These are phyloP conservation scores for Procambarus clarkii DNA, from an alignment of 1,140 invertebrate genomes.

Conservation along the genomic window DNA sequence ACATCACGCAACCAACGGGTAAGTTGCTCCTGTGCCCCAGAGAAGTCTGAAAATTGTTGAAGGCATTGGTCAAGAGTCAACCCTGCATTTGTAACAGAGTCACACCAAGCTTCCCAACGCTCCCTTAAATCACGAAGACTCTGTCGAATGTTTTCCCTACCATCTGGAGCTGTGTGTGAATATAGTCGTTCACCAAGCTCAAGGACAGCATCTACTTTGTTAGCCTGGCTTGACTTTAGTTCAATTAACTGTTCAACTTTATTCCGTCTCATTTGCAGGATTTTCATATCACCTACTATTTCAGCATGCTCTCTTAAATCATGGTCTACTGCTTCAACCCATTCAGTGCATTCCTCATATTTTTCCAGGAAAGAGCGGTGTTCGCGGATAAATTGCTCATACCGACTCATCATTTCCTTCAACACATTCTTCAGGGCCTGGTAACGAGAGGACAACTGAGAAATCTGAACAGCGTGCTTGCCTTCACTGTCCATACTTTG, in stretches of 20 bases:
- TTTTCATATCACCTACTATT: conserved; percentile 89
- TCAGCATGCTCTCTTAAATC: conserved; percentile 85
- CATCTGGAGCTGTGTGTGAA: conserved; percentile 93
- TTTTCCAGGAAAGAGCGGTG: conserved; percentile 88
- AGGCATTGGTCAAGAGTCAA: conserved; percentile 92
- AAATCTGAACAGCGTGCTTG: conserved; percentile 85
- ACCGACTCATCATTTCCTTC: conserved; percentile 79
- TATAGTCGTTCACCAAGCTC: conserved; percentile 95
- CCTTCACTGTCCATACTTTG: conserved; percentile 85
- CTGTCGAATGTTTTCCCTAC: conserved; percentile 92
- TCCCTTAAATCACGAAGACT: conserved; percentile 87
- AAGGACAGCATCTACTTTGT: conserved; percentile 89
- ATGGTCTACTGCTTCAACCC: conserved; percentile 87
- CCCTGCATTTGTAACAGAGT: conserved; percentile 86
- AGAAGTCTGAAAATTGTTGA: conserved; percentile 91
- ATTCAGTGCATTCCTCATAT: conserved; percentile 85
- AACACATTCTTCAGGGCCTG: conserved; percentile 89
- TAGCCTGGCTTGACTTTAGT: conserved; percentile 86
- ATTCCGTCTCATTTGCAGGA: conserved; percentile 89
- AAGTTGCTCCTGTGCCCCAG: conserved; percentile 90
- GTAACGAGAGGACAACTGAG: conserved; percentile 88
- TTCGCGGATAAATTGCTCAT: conserved; percentile 89
- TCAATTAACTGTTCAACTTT: conserved; percentile 89
- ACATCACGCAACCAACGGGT: conserved; percentile 95
- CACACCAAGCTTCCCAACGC: conserved; percentile 91